Percentiles rank a stretch among this genome's conserved stretches.
Evolutionary conservation across 2,113 vertebrate genomes (phyloP).

Genomic region (Cephalopterus ornatus): DNA sequence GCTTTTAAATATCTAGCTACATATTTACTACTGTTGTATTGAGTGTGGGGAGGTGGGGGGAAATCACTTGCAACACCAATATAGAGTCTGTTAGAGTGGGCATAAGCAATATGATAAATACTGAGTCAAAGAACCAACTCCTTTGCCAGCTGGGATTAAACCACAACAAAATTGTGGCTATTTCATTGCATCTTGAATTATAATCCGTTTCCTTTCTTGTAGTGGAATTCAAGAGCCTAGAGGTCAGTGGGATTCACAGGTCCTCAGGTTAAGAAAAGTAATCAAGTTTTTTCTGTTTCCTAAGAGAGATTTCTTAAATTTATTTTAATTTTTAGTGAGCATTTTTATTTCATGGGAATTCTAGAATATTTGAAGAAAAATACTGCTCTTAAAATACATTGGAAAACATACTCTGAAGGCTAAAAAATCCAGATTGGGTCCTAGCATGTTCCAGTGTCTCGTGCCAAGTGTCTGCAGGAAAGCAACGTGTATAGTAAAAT

Average conservation of each 20-base stretch:
- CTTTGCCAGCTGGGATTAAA: not conserved
- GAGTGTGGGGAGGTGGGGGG: accelerated
- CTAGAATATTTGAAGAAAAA: not conserved
- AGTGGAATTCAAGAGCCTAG: not conserved
- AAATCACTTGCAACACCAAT: not conserved
- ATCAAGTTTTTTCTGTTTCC: not conserved
- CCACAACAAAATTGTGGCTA: not conserved
- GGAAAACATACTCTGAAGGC: not conserved
- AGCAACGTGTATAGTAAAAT: not conserved
- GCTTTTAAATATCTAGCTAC: not conserved
- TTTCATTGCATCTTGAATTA: not conserved
- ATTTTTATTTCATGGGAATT: not conserved
- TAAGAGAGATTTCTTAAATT: not conserved
- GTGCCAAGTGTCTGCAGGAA: not conserved
- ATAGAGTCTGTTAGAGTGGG: not conserved
- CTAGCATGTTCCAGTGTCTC: not conserved
- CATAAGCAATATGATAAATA: not conserved
- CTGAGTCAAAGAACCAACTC: not conserved
- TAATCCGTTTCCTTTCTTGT: not conserved
- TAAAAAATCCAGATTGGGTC: not conserved
- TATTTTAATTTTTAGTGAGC: not conserved
- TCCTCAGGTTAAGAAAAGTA: not conserved
- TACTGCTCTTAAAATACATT: not conserved
- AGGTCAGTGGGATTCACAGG: not conserved
- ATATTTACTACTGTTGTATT: not conserved